phyloP scores from a whole-genome alignment of 2,113 vertebrate species.

The Aepyceros melampus region DNA sequence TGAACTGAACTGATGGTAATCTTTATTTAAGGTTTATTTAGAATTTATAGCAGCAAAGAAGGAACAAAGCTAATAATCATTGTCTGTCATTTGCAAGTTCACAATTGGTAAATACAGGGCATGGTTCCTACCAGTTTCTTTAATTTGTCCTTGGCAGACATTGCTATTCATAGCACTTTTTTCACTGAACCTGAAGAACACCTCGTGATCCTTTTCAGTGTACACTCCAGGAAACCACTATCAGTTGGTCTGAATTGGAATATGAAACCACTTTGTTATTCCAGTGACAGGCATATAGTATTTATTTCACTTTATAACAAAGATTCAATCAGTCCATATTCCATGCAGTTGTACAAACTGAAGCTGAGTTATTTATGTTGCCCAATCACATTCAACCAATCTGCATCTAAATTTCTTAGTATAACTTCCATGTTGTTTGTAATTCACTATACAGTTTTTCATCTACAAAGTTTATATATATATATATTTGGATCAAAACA shows the following conservation, averaged over 20 bases:
- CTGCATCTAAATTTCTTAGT: neutral
- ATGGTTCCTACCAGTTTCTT: neutral
- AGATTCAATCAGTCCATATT: neutral
- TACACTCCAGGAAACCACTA: neutral
- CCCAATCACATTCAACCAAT: neutral
- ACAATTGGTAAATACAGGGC: neutral
- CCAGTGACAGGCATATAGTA: neutral
- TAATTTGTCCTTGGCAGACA: neutral
- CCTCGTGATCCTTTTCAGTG: neutral
- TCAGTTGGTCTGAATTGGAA: neutral
- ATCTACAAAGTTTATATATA: neutral
- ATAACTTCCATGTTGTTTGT: neutral
- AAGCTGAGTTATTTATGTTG: neutral
- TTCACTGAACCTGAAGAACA: neutral
- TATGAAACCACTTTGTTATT: neutral
- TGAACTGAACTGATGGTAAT: neutral
- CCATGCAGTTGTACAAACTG: neutral
- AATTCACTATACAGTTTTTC: neutral
- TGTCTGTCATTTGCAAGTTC: neutral
- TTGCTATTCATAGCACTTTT: neutral
- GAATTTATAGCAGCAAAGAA: neutral
- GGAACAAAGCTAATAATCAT: neutral
- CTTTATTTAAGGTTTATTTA: constrained; percentile 32
- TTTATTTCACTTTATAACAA: constrained; percentile 25
- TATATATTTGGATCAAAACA: constrained; percentile 4